These are phyloP conservation scores for Cyclophora punctaria DNA, from an alignment of 2,888 invertebrate genomes.

Conservation along the genomic window DNA sequence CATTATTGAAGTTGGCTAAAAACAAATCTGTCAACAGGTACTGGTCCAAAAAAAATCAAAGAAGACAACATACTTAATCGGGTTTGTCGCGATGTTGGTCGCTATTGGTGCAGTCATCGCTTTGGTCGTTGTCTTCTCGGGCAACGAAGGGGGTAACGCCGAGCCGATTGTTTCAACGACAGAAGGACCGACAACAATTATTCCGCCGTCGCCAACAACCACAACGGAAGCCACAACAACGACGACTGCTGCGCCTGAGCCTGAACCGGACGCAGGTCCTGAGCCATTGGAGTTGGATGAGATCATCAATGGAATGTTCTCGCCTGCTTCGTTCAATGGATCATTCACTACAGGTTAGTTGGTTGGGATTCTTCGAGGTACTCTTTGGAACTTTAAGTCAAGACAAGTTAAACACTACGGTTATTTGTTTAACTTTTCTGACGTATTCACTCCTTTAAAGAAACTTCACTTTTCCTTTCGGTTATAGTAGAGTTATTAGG, in stretches of 20 bases:
- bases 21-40: conserved; percentile 56
- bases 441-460: too few relatives aligned
- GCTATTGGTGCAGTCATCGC: conserved; percentile 77
- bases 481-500: too few relatives aligned
- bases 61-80: conserved; percentile 72
- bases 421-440: too few relatives aligned
- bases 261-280: conserved; percentile 11
- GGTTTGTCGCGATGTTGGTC: conserved; percentile 70
- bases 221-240: conserved; percentile 18
- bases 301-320: conserved; percentile 79
- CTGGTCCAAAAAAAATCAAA: conserved; percentile 75
- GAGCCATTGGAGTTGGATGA: conserved; percentile 77
- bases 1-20: too few relatives aligned
- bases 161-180: conserved; percentile 40
- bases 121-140: conserved; percentile 73
- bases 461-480: too few relatives aligned
- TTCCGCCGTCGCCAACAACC: conserved; percentile 16
- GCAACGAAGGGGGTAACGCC: conserved; percentile 41
- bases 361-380: too few relatives aligned
- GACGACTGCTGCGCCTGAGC: conserved; percentile 12
- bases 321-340: conserved; percentile 83
- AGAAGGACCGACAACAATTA: conserved; percentile 25
- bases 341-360: conserved; percentile 85
- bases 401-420: too few relatives aligned
- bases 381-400: too few relatives aligned